A percentile compares a stretch with the other conserved stretches of the same genome.
These are phyloP conservation scores for Lucilia sericata DNA, from an alignment of 1,140 invertebrate genomes.

Conservation along the genomic window DNA sequence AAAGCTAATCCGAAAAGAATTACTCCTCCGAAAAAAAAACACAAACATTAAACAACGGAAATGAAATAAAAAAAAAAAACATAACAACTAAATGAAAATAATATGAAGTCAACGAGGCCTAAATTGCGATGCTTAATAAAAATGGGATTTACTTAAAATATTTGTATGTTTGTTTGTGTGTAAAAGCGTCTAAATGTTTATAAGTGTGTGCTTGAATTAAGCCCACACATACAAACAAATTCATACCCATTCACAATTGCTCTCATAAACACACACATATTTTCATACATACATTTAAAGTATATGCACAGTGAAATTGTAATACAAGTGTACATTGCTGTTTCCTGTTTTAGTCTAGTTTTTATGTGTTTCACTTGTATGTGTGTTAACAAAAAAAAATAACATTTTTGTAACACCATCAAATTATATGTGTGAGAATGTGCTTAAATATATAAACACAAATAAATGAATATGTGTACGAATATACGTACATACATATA, in stretches of 20 bases:
- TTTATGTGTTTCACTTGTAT: no score
- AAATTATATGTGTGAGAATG: no score
- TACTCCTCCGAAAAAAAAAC: background rate
- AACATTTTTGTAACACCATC: no score
- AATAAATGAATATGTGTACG: no score
- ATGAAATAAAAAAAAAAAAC: background rate
- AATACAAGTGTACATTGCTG: no score
- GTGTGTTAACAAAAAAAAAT: no score
- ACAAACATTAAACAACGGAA: background rate
- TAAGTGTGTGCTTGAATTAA: background rate
- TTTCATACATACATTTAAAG: background rate
- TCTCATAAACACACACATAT: background rate
- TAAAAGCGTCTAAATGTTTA: background rate
- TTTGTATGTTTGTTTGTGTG: background rate
- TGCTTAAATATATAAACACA: no score
- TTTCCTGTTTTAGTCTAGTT: no score
- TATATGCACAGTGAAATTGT: no score
- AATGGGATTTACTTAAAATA: conserved; percentile 52
- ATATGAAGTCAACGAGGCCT: conserved; percentile 46
- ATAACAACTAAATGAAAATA: background rate
- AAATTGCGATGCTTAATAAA: conserved; percentile 57
- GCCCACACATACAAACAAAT: background rate
- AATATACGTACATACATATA: no score
- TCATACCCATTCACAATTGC: background rate
- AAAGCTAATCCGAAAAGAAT: conserved; percentile 51